These are phyloP conservation scores for Aphelenchoides fujianensis DNA, from an alignment of 1,140 invertebrate genomes.

Conservation along the genomic window DNA sequence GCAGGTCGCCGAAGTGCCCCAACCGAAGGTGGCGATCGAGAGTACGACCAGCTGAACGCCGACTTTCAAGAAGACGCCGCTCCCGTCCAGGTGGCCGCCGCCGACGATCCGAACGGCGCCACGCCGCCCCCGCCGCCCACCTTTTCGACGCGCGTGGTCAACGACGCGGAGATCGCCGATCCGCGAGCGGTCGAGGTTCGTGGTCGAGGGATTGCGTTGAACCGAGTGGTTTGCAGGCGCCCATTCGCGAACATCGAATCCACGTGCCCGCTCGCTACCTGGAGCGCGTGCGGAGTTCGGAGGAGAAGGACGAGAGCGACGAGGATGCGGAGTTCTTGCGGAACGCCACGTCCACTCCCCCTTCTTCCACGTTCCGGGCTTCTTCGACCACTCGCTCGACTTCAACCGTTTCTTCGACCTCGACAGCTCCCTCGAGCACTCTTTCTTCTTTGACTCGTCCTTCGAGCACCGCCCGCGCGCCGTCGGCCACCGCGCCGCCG, in stretches of 20 bases:
- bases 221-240: not conserved
- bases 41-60: not conserved
- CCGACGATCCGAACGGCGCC: not conserved
- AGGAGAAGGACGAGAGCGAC: not conserved
- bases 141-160: not conserved
- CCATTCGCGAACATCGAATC: slow-evolving; percentile 6
- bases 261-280: not conserved
- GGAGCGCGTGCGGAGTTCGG: not conserved
- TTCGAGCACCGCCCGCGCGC: not conserved
- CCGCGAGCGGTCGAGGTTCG: slow-evolving; percentile 2
- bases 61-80: not conserved
- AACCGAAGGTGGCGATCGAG: not conserved
- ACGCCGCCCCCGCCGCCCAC: not conserved
- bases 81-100: not conserved
- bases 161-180: not conserved
- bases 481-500: not conserved
- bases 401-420: too few species aligned
- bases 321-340: too few species aligned
- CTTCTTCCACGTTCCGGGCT: too few species aligned
- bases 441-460: too few species aligned
- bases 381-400: not conserved
- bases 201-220: not conserved
- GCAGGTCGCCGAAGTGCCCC: not conserved
- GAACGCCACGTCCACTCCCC: too few species aligned
- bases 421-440: too few species aligned